Base-by-base conservation (phyloP, 2,113 vertebrate species). In the Grammomys dolichurus region DNA sequence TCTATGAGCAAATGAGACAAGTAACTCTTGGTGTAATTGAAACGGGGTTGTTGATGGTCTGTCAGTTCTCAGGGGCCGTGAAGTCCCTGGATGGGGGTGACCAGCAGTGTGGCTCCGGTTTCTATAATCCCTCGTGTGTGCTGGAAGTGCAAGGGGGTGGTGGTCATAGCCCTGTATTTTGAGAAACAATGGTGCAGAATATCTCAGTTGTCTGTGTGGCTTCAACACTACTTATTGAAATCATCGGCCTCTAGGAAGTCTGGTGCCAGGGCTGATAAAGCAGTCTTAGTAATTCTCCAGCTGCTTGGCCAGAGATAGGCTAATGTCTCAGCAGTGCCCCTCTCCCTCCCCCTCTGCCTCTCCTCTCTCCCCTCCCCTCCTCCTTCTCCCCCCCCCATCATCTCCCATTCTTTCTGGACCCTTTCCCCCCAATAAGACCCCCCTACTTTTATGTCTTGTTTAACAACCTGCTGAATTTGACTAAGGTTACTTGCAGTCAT, bases 231-330 rank as follows among this genome's bases (percentile, higher is more conserved):
- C 78, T 91, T 65, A 56, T 48, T 76, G 65, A 88, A 84, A 72
- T 91, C 93, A 17, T 56, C 33, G 69, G 46, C 80, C 87, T 90
- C 7, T 70, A 40, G 85, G 36, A 33, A 73, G 94, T 93, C 93
- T 97, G 91, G 84, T 97, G 92, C 87, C 95, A 81, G 70, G 63
- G 70, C 12, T 77, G 95, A 93, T 96, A 91, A 90, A 93, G 90
- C 81, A 1, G 9, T 80, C 77, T 89, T 86, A 85, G 65, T 91
- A 58, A 90, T 96, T 96, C 90, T 80, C 84, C 26, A 94, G 43
- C 88, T 54, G 75, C 90, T 81, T 95, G 80, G 31, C 73, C 56
- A 85, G 78, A 93, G n/a, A 90, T 43, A 16, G 85, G 75, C 82
- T 73, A 92, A 16, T 78, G 31, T 54, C 58, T 88, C 26, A 17